A percentile compares a stretch with the other conserved stretches of the same genome.
phyloP scores from a whole-genome alignment of 1,140 invertebrate genomes.

The Battus philenor region DNA sequence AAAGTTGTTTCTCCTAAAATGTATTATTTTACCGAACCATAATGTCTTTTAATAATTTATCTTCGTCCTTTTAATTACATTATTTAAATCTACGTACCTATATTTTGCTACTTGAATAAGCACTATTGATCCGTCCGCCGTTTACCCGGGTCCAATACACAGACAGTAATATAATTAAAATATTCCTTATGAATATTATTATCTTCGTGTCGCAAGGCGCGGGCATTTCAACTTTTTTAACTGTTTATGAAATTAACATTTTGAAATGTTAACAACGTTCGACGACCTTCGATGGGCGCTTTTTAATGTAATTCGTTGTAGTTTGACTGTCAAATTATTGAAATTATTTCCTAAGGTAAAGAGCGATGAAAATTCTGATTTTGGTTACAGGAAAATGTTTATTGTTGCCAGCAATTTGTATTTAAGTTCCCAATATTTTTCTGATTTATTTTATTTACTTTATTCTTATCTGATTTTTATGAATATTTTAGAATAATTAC shows the following conservation, averaged over 20 bases:
- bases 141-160: constrained; percentile 40
- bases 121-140: constrained; percentile 17
- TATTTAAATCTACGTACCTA: constrained; percentile 27
- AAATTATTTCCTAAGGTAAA: too few species aligned
- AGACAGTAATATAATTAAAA: constrained; percentile 53
- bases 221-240: constrained; percentile 43
- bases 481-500: too few species aligned
- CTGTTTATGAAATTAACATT: constrained; percentile 40
- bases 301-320: constrained; percentile 18
- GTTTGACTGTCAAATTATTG: constrained; percentile 10
- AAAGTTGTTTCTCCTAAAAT: too few species aligned
- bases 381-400: too few species aligned
- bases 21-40: too few species aligned
- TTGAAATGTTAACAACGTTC: constrained; percentile 31
- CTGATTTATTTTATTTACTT: too few species aligned
- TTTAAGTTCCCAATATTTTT: too few species aligned
- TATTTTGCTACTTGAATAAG: constrained; percentile 16
- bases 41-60: too few species aligned
- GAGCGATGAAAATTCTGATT: too few species aligned
- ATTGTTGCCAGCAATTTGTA: too few species aligned
- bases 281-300: constrained; percentile 5
- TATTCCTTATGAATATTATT: constrained; percentile 57
- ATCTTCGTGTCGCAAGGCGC: constrained; percentile 32
- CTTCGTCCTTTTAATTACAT: constrained; percentile 18
- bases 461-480: too few species aligned